Evolutionary conservation across 2,797 vertebrate genomes (phyloP), one percentile per base, ranked within the genome.

Genomic region (Florisuga fusca): DNA sequence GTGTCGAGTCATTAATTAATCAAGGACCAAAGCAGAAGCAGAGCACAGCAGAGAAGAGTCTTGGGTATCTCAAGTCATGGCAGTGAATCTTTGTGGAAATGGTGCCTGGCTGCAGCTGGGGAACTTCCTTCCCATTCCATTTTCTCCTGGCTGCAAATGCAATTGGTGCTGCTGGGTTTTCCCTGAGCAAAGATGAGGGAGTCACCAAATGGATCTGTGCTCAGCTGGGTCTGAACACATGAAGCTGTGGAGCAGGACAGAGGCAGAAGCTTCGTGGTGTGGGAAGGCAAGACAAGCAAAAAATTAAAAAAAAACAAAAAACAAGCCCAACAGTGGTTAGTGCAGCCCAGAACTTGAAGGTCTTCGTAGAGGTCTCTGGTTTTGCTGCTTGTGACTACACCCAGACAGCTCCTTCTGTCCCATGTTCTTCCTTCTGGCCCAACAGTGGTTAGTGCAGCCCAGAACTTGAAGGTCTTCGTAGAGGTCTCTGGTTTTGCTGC

Each of bases 371-470:
- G 20, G 21, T 16, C n/a, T 77, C 55, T 59, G 58, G 54, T 31
- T 84, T 64, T 87, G 57, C 57, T 74, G 69, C 36, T 68, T 69
- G 46, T 71, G 43, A 8, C 20, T 43, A 6, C 18, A 10, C 8
- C 38, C 74, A 66, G 41, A 48, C 58, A 64, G 36, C 21, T 27
- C 29, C 25, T 10, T 17, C 31, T 43, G 25, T 71, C 27, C 46
- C 0, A 0, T 6, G 0, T 64, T 67, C 33, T 74, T 74, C 62
- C 31, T 75, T 51, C 72, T 34, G 27, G 12, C 45, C 45, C 18
- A 45, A 19, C 45, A 45, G 38, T 41, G 38, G 38, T 36, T 36
- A 36, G 14, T 13, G 46, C 46, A 73, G 57, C 31, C 34, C 67
- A 64, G 62, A 15, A 20, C 46, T 25, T 12, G 5, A 72, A 59